A percentile compares a stretch with the other conserved stretches of the same genome.
phyloP scores from a whole-genome alignment of 2,113 vertebrate species.

The Pontoporia blainvillei region DNA sequence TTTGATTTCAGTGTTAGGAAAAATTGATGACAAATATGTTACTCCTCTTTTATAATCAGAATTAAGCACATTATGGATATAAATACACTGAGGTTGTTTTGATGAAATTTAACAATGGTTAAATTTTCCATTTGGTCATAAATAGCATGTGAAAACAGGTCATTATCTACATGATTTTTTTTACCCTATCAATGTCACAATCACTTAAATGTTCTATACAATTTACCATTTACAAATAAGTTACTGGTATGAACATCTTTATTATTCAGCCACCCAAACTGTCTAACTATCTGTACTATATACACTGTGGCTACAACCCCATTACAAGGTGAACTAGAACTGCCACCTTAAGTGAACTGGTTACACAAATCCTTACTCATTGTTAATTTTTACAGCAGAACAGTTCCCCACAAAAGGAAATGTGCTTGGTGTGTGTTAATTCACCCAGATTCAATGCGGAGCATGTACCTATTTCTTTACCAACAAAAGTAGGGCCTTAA shows the following conservation, averaged over 20 bases:
- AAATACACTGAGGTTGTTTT: neutral
- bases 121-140: neutral
- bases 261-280: neutral
- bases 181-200: neutral
- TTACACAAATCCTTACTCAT: neutral
- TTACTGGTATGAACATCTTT: neutral
- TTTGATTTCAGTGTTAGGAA: neutral
- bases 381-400: neutral
- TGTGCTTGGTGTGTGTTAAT: neutral
- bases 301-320: neutral
- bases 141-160: neutral
- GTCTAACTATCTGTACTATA: neutral
- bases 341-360: neutral
- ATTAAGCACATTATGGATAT: neutral
- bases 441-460: neutral
- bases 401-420: neutral
- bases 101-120: neutral
- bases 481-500: neutral
- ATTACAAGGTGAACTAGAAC: neutral
- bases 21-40: neutral
- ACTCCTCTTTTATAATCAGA: neutral
- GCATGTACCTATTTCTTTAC: neutral
- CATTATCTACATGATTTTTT: neutral
- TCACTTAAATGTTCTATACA: neutral
- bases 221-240: neutral